Evolutionary conservation across 2,797 vertebrate species (phyloP), one percentile per base, ranked within the genome.

Genomic region (Sebastes taczanowskii): DNA sequence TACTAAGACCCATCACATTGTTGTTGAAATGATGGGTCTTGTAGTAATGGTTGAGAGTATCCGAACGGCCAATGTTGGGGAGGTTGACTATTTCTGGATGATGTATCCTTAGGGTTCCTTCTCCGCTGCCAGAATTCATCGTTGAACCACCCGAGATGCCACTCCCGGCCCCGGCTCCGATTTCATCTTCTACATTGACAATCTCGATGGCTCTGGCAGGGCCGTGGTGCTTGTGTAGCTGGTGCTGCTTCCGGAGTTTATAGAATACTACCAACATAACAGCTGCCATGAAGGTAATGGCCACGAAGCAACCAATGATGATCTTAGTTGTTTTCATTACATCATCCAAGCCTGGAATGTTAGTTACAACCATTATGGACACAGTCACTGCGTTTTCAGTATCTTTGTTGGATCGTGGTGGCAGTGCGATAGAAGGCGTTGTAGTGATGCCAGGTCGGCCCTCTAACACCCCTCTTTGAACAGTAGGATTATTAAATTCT

Each of bases 321-420:
- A 99, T 99, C 92, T 98, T 99, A 66, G 97, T 99, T 58, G 98
- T 99, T 95, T 98, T 99, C 97, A 98, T 97, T 56, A 98, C 97
- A 60, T 98, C 97, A 59, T 98, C 98, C 27, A 98, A 89, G 76
- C 97, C 97, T 22, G 97, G 97, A 85, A 98, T 95, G 78, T 97
- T 96, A 8, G 96, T 96, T 79, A 97, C 96, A 69, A 97, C 96
- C 29, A 97, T 97, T 84, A 97, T 94, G 27, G 97, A 95, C 74
- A 97, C 96, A 38, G 98, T 98, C 91, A 97, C 97, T 8, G 95
- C 20, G 88, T 95, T 92, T 85, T 97, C 94, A n/a, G 85, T 84
- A 11, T 71, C 92, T 75, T 91, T 93, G 10, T 96, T 97, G 68
- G 96, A 95, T 85, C 95, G 93, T 1, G 97, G 96, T 5, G 96